These are phyloP conservation scores for Apoda limacodes DNA, from an alignment of 2,888 invertebrate species.

Conservation along the genomic window DNA sequence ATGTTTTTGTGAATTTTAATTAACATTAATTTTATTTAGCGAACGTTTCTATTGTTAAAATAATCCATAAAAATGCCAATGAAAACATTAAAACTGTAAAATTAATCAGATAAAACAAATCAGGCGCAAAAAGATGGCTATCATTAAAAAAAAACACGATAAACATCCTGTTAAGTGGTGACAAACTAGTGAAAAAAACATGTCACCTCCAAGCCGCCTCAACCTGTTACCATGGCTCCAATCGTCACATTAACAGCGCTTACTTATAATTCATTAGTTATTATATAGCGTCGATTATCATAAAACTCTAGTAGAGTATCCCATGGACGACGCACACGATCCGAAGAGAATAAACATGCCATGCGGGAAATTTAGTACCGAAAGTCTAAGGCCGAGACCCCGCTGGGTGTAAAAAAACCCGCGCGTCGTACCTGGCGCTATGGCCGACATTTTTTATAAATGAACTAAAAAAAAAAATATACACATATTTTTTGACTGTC, in stretches of 20 bases:
- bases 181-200: too few species aligned
- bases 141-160: too few species aligned
- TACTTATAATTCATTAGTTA: constrained; percentile 56
- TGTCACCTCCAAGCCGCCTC: constrained; percentile 14
- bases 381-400: constrained; percentile 34
- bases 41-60: too few species aligned
- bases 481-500: constrained; percentile 66
- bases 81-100: too few species aligned
- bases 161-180: too few species aligned
- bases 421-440: constrained; percentile 56
- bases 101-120: too few species aligned
- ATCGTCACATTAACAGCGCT: constrained; percentile 36
- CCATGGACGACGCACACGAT: constrained; percentile 40
- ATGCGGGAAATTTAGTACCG: constrained; percentile 56
- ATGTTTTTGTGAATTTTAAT: too few species aligned
- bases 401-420: constrained; percentile 53
- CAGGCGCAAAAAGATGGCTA: too few species aligned
- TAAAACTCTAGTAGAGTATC: constrained; percentile 65
- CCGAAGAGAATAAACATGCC: constrained; percentile 59
- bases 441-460: constrained; percentile 34
- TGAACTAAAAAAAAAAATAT: constrained; percentile 41
- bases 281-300: constrained; percentile 52
- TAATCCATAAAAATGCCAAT: too few species aligned
- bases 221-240: constrained; percentile 22
- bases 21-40: too few species aligned